Evolutionary conservation across 2,797 vertebrate species (phyloP).

Genomic region (Clarias laeviceps): DNA sequence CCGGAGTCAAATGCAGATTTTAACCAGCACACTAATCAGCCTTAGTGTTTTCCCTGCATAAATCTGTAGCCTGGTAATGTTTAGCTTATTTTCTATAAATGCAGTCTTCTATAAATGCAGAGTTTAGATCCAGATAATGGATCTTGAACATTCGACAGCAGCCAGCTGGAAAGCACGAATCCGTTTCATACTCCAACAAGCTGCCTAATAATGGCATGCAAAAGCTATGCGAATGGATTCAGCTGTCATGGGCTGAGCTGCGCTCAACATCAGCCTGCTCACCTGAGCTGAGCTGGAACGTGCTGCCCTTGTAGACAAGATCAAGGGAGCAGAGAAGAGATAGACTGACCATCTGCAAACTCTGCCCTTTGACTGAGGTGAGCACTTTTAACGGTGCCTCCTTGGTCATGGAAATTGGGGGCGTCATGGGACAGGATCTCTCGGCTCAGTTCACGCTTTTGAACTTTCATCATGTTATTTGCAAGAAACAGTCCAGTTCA

Average conservation of each 20-base stretch:
- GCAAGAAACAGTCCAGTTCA: not conserved
- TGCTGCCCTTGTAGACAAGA: conserved; percentile 15
- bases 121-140: conserved; percentile 68
- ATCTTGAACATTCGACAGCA: conserved; percentile 63
- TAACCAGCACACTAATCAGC: conserved; percentile 24
- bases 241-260: conserved; percentile 58
- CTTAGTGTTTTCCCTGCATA: conserved; percentile 17
- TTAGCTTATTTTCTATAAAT: conserved; percentile 60
- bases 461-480: conserved; percentile 8
- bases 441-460: not conserved
- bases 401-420: not conserved
- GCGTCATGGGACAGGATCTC: not conserved
- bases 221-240: conserved; percentile 67
- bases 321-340: conserved; percentile 25
- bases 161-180: conserved; percentile 69
- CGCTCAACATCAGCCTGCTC: conserved; percentile 62
- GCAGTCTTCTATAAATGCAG: conserved; percentile 61
- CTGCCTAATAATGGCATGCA: conserved; percentile 68
- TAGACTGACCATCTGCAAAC: conserved; percentile 47
- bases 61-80: conserved; percentile 30
- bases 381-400: conserved; percentile 39
- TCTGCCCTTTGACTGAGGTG: conserved; percentile 34
- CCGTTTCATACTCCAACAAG: conserved; percentile 64
- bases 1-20: conserved; percentile 29
- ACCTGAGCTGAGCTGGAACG: conserved; percentile 56